Percentiles rank a stretch among this genome's conserved stretches.
Evolutionary conservation across 2,797 vertebrate species (phyloP).

Genomic region (Oreortyx pictus): DNA sequence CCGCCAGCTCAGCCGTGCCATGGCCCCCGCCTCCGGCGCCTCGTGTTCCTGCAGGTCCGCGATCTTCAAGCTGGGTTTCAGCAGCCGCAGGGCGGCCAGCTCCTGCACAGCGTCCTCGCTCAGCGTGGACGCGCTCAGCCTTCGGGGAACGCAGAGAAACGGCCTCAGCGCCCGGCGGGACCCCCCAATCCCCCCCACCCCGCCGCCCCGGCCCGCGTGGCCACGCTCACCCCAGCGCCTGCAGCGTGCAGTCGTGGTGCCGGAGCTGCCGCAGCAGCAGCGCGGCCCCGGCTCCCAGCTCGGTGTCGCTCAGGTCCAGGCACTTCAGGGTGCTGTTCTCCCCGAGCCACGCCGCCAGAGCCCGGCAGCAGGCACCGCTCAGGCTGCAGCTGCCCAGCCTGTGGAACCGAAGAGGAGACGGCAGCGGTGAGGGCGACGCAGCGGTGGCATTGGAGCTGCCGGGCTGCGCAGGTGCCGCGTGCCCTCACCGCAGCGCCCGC

Average conservation of each 20-base stretch:
- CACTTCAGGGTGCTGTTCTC: background rate
- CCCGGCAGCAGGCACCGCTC: background rate
- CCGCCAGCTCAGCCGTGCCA: conserved; percentile 19
- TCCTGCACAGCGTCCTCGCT: background rate
- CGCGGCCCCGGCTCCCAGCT: background rate
- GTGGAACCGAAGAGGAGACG: accelerated
- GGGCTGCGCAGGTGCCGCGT: accelerated
- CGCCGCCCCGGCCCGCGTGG: accelerated
- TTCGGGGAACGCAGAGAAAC: background rate
- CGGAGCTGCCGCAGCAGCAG: conserved; percentile 21
- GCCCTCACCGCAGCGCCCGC: background rate
- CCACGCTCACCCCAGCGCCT: background rate
- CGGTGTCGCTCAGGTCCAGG: conserved; percentile 13
- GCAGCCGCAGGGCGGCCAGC: background rate
- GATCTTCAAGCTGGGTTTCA: background rate
- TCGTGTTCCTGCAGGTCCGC: background rate
- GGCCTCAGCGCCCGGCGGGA: background rate
- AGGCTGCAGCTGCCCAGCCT: conserved; percentile 46
- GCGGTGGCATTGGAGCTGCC: background rate
- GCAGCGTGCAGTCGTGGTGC: background rate
- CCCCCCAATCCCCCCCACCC: too few species aligned
- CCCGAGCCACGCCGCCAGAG: background rate
- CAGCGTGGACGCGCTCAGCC: background rate
- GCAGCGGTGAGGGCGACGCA: background rate
- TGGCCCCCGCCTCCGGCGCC: background rate